Evolutionary conservation across 2,797 vertebrate species (phyloP), one percentile per base, ranked within the genome.

Genomic region (Syngnathus rostellatus): DNA sequence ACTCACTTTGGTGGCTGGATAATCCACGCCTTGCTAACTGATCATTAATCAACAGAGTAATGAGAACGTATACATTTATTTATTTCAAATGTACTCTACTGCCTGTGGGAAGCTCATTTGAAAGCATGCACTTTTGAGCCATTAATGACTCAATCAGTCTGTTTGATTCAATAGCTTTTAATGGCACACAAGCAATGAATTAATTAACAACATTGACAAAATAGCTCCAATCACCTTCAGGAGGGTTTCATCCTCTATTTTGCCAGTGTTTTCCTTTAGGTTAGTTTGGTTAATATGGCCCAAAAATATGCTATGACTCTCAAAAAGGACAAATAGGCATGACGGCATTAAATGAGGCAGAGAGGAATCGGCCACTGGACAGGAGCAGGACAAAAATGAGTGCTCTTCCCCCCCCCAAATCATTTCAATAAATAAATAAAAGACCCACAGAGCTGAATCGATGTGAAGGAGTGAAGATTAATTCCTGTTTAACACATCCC

Each of bases 401-500:
- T 63, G 70, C 67, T 19, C 67, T 17, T 0, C 11, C 14, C 25
- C 31, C 31, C 31, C 31, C 31, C 3, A 31, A 4, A 31, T 4
- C 3, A 4, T 31, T 31, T 31, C 5, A 5, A 50, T 39, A 60
- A 39, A 48, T 31, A 64, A 53, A 59, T 67, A 62, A 65, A n/a
- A 3, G 23, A 62, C 62, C 16, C 71, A 67, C 45, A 55, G 40
- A 75, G 70, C 6, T 1, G 80, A 82, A 79, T 81, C 79, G 81
- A 73, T 86, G 75, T 71, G 71, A 59, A 64, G 62, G 71, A 63
- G 59, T 61, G 63, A 81, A 77, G 77, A 85, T 79, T 70, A 72
- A 81, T 83, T 85, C 66, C 70, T 79, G 41, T 79, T 84, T 76
- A 81, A 84, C 77, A 77, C 74, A 70, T 68, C 38, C 66, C 78